Evolutionary conservation across 1,140 invertebrate genomes (phyloP).

Genomic region (Dryas iulia): DNA sequence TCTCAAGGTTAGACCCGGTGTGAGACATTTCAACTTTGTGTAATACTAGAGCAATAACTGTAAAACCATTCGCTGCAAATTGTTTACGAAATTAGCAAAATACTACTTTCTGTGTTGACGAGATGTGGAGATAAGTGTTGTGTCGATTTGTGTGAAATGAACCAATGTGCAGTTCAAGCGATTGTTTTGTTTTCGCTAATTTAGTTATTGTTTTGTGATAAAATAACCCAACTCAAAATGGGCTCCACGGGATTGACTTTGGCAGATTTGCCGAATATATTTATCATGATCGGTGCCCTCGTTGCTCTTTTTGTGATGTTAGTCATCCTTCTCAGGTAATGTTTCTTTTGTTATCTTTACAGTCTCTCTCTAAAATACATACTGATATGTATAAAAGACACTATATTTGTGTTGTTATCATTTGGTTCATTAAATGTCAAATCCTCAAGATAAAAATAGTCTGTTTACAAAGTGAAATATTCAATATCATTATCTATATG

Average conservation of each 20-base stretch:
- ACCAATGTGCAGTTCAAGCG: conserved; percentile 50
- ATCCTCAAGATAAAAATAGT: not conserved
- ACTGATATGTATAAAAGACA: not conserved
- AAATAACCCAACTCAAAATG: conserved; percentile 49
- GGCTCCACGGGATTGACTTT: conserved; percentile 82
- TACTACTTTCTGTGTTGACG: conserved; percentile 43
- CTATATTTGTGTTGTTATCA: not conserved
- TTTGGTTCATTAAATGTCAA: not conserved
- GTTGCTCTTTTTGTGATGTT: conserved; percentile 76
- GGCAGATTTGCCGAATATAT: conserved; percentile 86
- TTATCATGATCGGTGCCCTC: conserved; percentile 84
- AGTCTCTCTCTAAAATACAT: not conserved
- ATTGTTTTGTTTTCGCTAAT: conserved; percentile 43
- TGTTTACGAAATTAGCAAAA: conserved; percentile 52
- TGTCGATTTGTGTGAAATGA: conserved; percentile 34
- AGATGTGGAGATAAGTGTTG: conserved; percentile 47
- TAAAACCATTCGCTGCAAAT: conserved; percentile 26
- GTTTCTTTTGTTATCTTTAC: conserved; percentile 12
- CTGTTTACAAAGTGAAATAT: not conserved
- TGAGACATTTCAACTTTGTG: conserved; percentile 41
- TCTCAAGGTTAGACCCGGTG: conserved; percentile 38
- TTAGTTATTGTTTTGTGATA: conserved; percentile 52
- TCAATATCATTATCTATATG: conserved; percentile 7
- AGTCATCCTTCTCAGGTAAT: conserved; percentile 69
- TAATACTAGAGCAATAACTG: conserved; percentile 50